phyloP scores from a whole-genome alignment of 1,140 invertebrate species.

The Ooceraea biroi region DNA sequence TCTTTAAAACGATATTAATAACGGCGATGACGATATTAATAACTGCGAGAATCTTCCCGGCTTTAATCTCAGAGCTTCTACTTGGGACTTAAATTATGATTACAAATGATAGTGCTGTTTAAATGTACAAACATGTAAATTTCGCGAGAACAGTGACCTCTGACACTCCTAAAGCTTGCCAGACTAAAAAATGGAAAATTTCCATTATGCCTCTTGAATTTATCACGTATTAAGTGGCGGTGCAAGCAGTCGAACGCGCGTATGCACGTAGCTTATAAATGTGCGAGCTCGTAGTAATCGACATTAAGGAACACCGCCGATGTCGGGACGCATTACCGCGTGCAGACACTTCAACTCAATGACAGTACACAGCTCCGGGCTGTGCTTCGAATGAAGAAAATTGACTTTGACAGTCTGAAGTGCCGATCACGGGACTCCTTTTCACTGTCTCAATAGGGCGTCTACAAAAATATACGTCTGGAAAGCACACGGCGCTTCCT shows the following conservation, averaged over 20 bases:
- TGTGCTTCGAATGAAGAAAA: constrained; percentile 64
- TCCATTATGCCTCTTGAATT: not conserved
- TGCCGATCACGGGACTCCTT: constrained; percentile 59
- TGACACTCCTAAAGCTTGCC: not conserved
- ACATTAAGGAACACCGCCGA: constrained; percentile 50
- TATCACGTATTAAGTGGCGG: not conserved
- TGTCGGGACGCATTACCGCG: constrained; percentile 17
- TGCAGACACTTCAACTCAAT: constrained; percentile 51
- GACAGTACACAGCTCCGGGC: constrained; percentile 58
- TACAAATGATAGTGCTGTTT: not conserved
- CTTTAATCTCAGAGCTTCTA: too few relatives aligned
- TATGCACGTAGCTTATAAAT: not conserved
- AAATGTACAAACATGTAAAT: not conserved
- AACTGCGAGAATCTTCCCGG: too few relatives aligned
- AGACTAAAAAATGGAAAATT: not conserved
- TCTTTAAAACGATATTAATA: constrained; percentile 20
- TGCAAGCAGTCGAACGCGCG: not conserved
- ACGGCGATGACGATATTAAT: constrained; percentile 20
- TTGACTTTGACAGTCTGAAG: constrained; percentile 66
- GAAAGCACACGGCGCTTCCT: not conserved
- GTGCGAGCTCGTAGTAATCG: constrained; percentile 7
- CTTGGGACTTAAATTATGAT: too few relatives aligned
- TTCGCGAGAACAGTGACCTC: not conserved
- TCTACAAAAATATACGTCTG: constrained; percentile 61
- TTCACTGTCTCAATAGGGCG: constrained; percentile 58